A percentile compares a stretch with the other conserved stretches of the same genome.
Conservation (phyloP, 2,797 vertebrate species). For the Ctenosaura bakeri region DNA sequence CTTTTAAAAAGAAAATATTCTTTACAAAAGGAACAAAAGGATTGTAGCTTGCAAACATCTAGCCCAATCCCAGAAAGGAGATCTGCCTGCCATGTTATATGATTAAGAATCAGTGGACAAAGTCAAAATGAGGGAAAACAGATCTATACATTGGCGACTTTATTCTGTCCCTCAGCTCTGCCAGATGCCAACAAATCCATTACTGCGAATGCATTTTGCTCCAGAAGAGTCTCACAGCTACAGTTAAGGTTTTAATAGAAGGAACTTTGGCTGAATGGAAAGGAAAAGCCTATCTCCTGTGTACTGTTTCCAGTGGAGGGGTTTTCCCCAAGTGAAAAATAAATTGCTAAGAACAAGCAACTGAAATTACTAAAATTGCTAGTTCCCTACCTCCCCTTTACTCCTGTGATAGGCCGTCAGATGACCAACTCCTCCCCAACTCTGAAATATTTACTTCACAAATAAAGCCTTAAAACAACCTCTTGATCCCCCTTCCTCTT, state of each 20-base stretch:
- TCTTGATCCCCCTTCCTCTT: conserved; percentile 37
- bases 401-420: conserved; percentile 68
- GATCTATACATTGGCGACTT: conserved; percentile 69
- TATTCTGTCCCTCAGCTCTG: conserved; percentile 68
- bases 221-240: conserved; percentile 50
- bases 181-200: conserved; percentile 75
- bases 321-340: conserved; percentile 73
- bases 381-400: conserved; percentile 48
- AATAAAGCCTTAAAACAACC: conserved; percentile 61
- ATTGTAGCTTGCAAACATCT: conserved; percentile 57
- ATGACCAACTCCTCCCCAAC: conserved; percentile 62
- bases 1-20: background rate
- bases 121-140: conserved; percentile 73
- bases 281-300: conserved; percentile 54
- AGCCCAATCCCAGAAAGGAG: conserved; percentile 56
- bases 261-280: conserved; percentile 55
- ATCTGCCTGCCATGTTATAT: conserved; percentile 51
- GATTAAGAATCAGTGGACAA: conserved; percentile 73
- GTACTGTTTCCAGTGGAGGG: conserved; percentile 64
- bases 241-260: conserved; percentile 71
- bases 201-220: conserved; percentile 65
- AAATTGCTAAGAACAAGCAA: conserved; percentile 75
- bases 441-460: conserved; percentile 75
- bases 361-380: conserved; percentile 71
- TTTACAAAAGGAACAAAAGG: conserved; percentile 38